Conservation (phyloP, 2,113 vertebrate genomes). For the Oenanthe melanoleuca region DNA sequence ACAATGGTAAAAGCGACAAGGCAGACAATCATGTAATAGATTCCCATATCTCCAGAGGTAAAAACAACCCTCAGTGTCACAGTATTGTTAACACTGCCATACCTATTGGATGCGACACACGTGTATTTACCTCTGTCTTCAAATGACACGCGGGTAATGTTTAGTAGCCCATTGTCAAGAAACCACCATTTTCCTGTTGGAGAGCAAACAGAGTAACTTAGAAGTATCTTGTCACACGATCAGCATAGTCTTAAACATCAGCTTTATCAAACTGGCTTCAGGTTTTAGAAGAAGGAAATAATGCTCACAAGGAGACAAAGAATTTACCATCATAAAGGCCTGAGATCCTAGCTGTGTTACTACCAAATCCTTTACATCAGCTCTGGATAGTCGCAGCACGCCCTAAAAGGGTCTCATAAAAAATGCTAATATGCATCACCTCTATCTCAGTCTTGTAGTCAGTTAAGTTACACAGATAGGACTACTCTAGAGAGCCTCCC, state of each 20-base stretch:
- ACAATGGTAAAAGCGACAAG: constrained; percentile 96
- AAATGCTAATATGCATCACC: not conserved
- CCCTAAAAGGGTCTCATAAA: not conserved
- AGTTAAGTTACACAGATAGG: not conserved
- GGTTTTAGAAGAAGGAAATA: not conserved
- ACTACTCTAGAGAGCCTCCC: not conserved
- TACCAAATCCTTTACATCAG: not conserved
- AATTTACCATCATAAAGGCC: not conserved
- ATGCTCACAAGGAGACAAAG: not conserved
- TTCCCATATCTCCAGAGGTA: constrained; percentile 94
- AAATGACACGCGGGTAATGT: constrained; percentile 92
- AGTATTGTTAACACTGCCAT: constrained; percentile 88
- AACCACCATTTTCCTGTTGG: constrained; percentile 88
- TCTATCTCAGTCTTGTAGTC: not conserved
- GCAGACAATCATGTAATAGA: constrained; percentile 98
- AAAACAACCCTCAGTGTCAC: constrained; percentile 93
- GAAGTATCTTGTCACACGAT: not conserved
- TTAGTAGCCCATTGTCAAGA: constrained; percentile 84
- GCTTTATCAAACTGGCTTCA: not conserved
- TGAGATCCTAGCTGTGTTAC: not conserved
- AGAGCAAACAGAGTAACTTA: constrained; percentile 42
- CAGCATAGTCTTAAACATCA: not conserved
- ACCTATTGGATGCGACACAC: constrained; percentile 85
- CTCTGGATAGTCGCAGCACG: not conserved
- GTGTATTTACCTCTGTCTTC: constrained; percentile 96